phyloP scores from a whole-genome alignment of 2,888 invertebrate genomes.

The Druceiella hillmani region DNA sequence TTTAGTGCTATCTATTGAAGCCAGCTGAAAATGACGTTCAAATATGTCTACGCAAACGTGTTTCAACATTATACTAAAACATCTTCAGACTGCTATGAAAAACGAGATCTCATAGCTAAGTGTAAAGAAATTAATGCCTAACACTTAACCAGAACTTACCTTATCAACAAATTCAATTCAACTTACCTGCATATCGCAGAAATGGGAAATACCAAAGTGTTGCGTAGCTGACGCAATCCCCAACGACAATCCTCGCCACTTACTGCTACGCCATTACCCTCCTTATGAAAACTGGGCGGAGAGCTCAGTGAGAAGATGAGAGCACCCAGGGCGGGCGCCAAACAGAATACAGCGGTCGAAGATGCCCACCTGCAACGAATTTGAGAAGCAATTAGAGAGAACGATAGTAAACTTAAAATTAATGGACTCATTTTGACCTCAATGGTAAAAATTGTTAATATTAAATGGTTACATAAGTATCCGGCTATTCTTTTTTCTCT shows the following conservation, averaged over 20 bases:
- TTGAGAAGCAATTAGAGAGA: no score
- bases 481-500: no score
- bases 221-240: slow-evolving; percentile 43
- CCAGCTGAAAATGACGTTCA: no score
- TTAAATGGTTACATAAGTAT: no score
- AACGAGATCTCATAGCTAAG: no score
- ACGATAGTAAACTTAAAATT: no score
- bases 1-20: no score
- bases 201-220: slow-evolving; percentile 53
- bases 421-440: no score
- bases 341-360: slow-evolving; percentile 41
- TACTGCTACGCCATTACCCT: slow-evolving; percentile 37
- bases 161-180: not conserved
- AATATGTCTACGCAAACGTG: no score
- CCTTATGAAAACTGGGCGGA: slow-evolving; percentile 49
- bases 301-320: slow-evolving; percentile 55
- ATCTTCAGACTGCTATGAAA: no score
- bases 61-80: no score
- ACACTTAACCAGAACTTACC: not conserved
- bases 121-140: not conserved
- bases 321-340: slow-evolving; percentile 53
- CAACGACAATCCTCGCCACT: slow-evolving; percentile 38
- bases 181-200: slow-evolving; percentile 58
- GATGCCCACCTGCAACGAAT: slow-evolving; percentile 44
- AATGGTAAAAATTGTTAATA: no score